These are phyloP conservation scores for Buceros bicornis DNA, from an alignment of 2,797 vertebrate species.

Conservation along the genomic window DNA sequence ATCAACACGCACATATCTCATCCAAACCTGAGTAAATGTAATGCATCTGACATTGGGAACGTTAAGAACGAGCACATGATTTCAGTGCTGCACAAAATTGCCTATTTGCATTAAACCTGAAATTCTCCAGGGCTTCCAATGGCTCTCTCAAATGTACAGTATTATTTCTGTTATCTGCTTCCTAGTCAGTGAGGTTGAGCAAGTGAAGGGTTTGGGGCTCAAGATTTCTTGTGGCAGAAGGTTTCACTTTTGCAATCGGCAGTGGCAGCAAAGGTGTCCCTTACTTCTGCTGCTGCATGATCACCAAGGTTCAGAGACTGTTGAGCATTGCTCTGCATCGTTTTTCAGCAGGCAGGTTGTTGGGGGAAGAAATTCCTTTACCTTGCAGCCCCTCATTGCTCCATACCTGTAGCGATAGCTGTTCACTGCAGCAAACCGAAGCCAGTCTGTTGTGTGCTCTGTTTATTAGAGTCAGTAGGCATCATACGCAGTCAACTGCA, in stretches of 20 bases:
- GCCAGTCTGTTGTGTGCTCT: neutral
- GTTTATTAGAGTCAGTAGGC: neutral
- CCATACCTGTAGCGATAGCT: neutral
- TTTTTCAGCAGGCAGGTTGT: neutral
- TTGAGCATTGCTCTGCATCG: neutral
- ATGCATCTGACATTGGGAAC: neutral
- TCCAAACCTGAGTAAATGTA: neutral
- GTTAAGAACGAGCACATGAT: neutral
- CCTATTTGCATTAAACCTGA: neutral
- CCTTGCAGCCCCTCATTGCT: neutral
- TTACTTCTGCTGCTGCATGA: neutral
- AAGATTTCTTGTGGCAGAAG: neutral
- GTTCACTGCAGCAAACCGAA: neutral
- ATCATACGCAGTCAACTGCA: neutral
- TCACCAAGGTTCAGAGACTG: accelerated
- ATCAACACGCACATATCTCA: neutral
- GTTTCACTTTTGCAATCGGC: neutral
- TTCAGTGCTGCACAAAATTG: neutral
- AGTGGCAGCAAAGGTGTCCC: neutral
- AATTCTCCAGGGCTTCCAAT: neutral
- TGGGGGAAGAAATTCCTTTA: neutral
- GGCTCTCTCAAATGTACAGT: neutral
- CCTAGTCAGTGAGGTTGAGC: neutral
- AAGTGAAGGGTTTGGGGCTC: neutral
- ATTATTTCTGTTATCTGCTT: neutral